Evolutionary conservation across 2,888 invertebrate species (phyloP).

Genomic region (Eupeodes luniger): DNA sequence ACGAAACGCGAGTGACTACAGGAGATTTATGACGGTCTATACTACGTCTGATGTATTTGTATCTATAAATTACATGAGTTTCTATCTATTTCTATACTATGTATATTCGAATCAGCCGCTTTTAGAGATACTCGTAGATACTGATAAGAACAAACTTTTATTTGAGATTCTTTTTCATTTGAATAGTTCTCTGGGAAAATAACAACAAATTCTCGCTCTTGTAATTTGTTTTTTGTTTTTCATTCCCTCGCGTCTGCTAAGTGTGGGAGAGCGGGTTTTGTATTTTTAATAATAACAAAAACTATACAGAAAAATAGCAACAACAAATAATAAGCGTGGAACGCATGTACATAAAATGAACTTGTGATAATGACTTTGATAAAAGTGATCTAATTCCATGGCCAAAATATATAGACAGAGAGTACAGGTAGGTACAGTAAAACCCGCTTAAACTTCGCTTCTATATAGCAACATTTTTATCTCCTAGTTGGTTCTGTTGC

Average conservation of each 20-base stretch:
- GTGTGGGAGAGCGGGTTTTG: conserved; percentile 15
- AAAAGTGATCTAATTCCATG: conserved; percentile 18
- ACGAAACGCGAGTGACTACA: conserved; percentile 47
- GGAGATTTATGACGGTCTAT: not conserved
- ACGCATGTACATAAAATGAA: conserved; percentile 26
- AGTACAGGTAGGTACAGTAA: too few species aligned
- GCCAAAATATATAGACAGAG: not conserved
- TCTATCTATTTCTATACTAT: not conserved
- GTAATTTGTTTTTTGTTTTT: not conserved
- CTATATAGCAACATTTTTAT: too few species aligned
- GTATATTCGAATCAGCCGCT: not conserved
- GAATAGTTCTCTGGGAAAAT: not conserved
- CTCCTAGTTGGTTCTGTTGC: too few species aligned
- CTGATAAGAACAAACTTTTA: not conserved
- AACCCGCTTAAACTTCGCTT: too few species aligned
- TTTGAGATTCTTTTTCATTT: conserved; percentile 27
- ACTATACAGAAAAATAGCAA: not conserved
- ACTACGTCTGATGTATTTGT: conserved; percentile 19
- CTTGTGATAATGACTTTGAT: conserved; percentile 7
- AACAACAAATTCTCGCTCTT: conserved; percentile 9
- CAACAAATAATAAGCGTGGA: not conserved
- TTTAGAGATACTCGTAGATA: conserved; percentile 12
- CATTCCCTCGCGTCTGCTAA: not conserved
- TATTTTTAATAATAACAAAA: conserved; percentile 6
- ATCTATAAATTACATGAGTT: not conserved